These are phyloP conservation scores for Helicoverpa armigera DNA, from an alignment of 1,140 invertebrate genomes.

Conservation along the genomic window DNA sequence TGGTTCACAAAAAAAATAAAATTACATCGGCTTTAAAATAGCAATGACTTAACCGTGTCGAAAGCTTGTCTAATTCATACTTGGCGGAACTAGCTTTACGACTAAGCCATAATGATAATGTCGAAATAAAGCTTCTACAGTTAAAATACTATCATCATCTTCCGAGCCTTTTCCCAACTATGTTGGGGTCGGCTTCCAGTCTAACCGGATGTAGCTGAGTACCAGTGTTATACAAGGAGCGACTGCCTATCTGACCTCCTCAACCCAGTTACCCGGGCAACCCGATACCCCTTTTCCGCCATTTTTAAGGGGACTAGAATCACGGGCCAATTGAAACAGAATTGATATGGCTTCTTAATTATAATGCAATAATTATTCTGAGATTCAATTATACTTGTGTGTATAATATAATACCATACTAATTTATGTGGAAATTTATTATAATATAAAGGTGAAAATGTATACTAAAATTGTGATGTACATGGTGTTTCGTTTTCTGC, in stretches of 20 bases:
- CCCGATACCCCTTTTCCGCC: neutral
- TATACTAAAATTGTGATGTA: slow-evolving; percentile 40
- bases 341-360: neutral
- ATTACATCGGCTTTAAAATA: too few species aligned
- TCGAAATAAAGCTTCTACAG: slow-evolving; percentile 20
- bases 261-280: too few species aligned
- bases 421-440: slow-evolving; percentile 24
- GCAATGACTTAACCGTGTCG: too few species aligned
- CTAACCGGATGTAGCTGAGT: too few species aligned
- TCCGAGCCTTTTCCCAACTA: too few species aligned
- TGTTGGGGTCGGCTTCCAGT: too few species aligned
- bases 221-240: too few species aligned
- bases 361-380: slow-evolving; percentile 15
- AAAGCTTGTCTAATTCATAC: neutral
- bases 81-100: slow-evolving; percentile 36
- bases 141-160: slow-evolving; percentile 1
- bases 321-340: slow-evolving; percentile 10
- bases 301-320: neutral
- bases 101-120: slow-evolving; percentile 44
- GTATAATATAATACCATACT: neutral
- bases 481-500: slow-evolving; percentile 37
- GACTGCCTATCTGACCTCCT: too few species aligned
- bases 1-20: too few species aligned
- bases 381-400: slow-evolving; percentile 8
- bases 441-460: slow-evolving; percentile 28